A percentile compares a stretch with the other conserved stretches of the same genome.
These are phyloP conservation scores for Istiophorus platypterus DNA, from an alignment of 2,113 vertebrate genomes.

Conservation along the genomic window DNA sequence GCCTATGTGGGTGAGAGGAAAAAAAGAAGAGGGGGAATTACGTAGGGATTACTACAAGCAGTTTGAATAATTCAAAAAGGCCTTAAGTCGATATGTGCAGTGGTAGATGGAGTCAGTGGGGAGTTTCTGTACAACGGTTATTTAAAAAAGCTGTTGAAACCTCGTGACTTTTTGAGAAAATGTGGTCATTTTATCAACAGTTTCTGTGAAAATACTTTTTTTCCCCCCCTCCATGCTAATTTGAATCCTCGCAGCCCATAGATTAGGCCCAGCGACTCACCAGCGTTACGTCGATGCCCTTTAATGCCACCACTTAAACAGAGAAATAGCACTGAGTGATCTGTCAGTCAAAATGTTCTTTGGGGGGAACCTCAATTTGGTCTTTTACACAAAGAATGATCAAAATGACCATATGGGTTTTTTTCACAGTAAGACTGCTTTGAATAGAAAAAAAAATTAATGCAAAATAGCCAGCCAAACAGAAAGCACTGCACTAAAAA, in stretches of 20 bases:
- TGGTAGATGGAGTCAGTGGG: not conserved
- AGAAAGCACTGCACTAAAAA: not conserved
- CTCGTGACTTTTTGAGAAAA: slow-evolving; percentile 3
- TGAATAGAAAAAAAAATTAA: not conserved
- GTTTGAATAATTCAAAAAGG: slow-evolving; percentile 21
- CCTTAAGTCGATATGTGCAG: slow-evolving; percentile 27
- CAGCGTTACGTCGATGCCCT: not conserved
- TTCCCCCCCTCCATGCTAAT: slow-evolving; percentile 24
- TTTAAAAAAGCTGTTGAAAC: slow-evolving; percentile 19
- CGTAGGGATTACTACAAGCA: slow-evolving; percentile 37
- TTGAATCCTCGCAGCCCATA: not conserved
- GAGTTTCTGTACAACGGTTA: slow-evolving; percentile 3
- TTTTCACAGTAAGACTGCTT: not conserved
- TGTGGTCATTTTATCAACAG: slow-evolving; percentile 13
- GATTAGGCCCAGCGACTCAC: not conserved
- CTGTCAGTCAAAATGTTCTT: slow-evolving; percentile 8
- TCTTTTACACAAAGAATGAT: slow-evolving; percentile 2
- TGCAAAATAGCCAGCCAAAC: not conserved
- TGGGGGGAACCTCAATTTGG: not conserved
- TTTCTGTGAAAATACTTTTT: slow-evolving; percentile 5
- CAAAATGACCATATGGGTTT: no score
- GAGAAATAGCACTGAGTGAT: slow-evolving; percentile 5
- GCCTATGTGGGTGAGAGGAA: not conserved
- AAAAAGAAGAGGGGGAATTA: slow-evolving; percentile 11
- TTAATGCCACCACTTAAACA: slow-evolving; percentile 16